phyloP scores from a whole-genome alignment of 30 jellyfish, hydroid and myxozoan species.

The Aurelia coerulea region DNA sequence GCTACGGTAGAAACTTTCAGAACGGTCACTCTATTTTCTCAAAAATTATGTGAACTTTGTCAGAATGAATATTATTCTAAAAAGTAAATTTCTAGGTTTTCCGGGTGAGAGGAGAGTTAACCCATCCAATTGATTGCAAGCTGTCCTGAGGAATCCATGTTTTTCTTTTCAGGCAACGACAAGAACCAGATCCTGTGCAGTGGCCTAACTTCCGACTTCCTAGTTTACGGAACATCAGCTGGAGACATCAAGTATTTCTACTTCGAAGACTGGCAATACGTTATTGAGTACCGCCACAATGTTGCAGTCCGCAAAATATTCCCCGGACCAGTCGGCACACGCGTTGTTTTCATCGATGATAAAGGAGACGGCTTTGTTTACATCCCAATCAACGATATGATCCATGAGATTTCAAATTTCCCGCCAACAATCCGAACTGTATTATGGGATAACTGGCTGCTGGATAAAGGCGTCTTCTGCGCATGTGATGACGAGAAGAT shows the following conservation, averaged over 20 bases:
- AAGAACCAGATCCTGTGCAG: slow-evolving; percentile 67
- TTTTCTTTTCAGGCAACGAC: slow-evolving; percentile 59
- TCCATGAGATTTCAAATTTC: slow-evolving; percentile 66
- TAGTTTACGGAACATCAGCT: slow-evolving; percentile 81
- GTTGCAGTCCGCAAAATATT: slow-evolving; percentile 86
- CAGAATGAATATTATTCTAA: too few species aligned
- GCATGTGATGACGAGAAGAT: slow-evolving; percentile 94
- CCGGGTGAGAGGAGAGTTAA: too few species aligned
- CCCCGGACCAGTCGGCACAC: slow-evolving; percentile 93
- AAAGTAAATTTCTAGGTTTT: too few species aligned
- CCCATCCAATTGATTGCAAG: too few species aligned
- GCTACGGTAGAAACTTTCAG: too few species aligned
- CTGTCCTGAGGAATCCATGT: not conserved
- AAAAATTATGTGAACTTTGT: too few species aligned
- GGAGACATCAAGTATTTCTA: slow-evolving; percentile 86
- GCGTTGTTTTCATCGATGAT: slow-evolving; percentile 83
- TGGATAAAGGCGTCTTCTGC: slow-evolving; percentile 94
- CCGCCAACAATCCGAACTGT: slow-evolving; percentile 93
- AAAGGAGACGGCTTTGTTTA: slow-evolving; percentile 90
- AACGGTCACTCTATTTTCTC: too few species aligned
- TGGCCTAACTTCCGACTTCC: slow-evolving; percentile 80
- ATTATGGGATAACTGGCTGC: slow-evolving; percentile 87
- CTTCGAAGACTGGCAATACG: slow-evolving; percentile 94
- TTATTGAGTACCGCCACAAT: slow-evolving; percentile 82
- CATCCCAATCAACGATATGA: slow-evolving; percentile 81